Base-by-base conservation (phyloP, 2,888 invertebrate species). In the Neoaliturus tenellus region DNA sequence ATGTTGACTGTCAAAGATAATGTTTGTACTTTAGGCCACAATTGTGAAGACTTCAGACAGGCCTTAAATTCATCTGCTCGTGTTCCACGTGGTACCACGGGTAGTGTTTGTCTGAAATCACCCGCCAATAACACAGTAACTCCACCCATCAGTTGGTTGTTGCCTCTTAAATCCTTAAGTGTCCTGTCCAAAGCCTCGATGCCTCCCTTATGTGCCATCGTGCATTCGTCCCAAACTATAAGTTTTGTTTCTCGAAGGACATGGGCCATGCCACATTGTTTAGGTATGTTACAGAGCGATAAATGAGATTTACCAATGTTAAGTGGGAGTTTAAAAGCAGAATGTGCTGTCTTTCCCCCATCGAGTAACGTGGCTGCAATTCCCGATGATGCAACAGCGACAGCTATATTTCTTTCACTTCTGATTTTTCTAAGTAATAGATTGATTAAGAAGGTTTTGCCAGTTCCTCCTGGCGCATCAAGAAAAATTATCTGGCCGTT, bases 311-410 rank as follows among this genome's bases (percentile, higher is more conserved):
- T 17, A 17, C 67, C 31, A 0, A 81, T 10, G 20, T 67, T 81
- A 6, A 81, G 14, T 25, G 80, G 58, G 35, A 81, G 5, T 31
- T 81, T 67, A 14, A 81, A 67, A 4, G 41, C 41, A n/a, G 81
- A 58, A 28, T 81, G 67, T 28, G 67, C 81, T 20, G 67, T 91
- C 85, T 89, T 58, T 8, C 89, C 89, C n/a, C 87, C 87, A 51
- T 31, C 41, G 28, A 41, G 55, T 28, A 58, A 17, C 17, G 67
- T 67, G 17, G 67, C 67, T 33, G 67, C 67, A 14, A 67, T 67
- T 20, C 31, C 67, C 14, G 67, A 33, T 31, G 62, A 81, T 5
- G 58, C 62, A 10, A 62, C 62, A 33, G 82, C 44, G 14, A 82
- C n/a, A 12, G 48, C 82, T 31, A 82, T 69, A 12, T 62, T 62